Evolutionary conservation across 2,888 invertebrate genomes (phyloP).

Genomic region (Drosophila mettleri): DNA sequence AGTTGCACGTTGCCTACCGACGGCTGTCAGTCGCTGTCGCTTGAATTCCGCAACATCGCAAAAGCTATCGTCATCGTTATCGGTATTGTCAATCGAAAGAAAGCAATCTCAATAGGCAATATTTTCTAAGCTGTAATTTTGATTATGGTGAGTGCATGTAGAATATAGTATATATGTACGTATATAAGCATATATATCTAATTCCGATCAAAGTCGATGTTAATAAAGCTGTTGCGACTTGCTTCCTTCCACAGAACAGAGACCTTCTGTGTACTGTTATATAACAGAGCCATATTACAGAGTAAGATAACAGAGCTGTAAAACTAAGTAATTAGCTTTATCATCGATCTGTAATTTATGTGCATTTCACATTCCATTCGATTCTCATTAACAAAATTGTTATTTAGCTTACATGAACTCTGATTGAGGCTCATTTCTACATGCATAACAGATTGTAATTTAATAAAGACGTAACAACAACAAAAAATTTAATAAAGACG

Average conservation of each 20-base stretch:
- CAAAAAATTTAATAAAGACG: background rate
- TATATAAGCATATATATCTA: background rate
- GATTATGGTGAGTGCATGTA: background rate
- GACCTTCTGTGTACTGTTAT: background rate
- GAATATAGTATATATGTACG: no score
- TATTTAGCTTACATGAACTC: background rate
- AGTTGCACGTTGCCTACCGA: slow-evolving; percentile 38
- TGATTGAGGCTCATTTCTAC: background rate
- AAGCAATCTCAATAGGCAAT: background rate
- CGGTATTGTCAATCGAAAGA: background rate
- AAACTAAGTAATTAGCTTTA: background rate
- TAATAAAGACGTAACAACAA: background rate
- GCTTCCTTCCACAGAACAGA: background rate
- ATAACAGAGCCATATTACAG: background rate
- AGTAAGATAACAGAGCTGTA: background rate
- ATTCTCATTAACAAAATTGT: background rate
- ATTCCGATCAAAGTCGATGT: background rate
- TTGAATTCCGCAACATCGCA: slow-evolving; percentile 10
- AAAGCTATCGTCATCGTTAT: slow-evolving; percentile 14
- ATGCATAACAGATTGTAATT: background rate
- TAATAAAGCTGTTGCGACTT: no score
- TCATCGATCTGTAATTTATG: background rate
- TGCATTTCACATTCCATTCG: background rate
- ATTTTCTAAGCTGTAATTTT: background rate
- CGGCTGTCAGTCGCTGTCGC: slow-evolving; percentile 45